Base-by-base conservation (phyloP, 2,797 vertebrate species). In the Nannoperca obscura region DNA sequence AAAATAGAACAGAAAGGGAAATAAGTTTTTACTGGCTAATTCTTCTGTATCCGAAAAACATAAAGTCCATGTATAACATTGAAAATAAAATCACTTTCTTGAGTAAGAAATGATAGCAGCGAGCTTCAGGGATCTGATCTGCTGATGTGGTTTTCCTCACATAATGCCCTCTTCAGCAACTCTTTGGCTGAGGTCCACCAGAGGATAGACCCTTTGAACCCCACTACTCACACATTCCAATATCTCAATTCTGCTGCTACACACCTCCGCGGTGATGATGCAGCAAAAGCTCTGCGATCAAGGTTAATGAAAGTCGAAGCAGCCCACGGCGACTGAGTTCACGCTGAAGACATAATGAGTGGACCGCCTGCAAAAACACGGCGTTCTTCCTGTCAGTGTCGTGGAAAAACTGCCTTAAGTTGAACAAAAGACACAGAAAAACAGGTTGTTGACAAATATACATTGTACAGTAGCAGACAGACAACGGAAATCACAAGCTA, bases 281-380 rank as follows among this genome's bases (percentile, higher is more conserved):
- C 84, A 70, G 90, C 84, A 83, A 70, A 80, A 86, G 10, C 64
- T 53, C 44, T 49, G 46, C 2, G 2, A 72, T 88, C 74, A 90
- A 90, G 87, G 91, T 90, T 86, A 92, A 91, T 84, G 83, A 92
- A 91, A 89, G 88, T 86, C 69, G 15, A 80, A 82, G 68, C 46
- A 20, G 74, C 71, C 65, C 58, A n/a, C 22, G 7, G 84, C 17
- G 30, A 27, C 49, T 7, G 47, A 54, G 79, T 72, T 83, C 60
- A 82, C 24, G 0, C 38, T 36, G 42, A 42, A 60, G 40, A 66
- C 46, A 64, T 55, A 65, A 87, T 85, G 74, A 69, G 54, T 1
- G 70, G 49, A 53, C 36, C 69, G 66, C 52, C 71, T 58, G 54
- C 44, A 60, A 65, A 67, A 79, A 77, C 72, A 78, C 15, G 63